A percentile compares a stretch with the other conserved stretches of the same genome.
Conservation (phyloP, 2,888 invertebrate species). For the Agriopis marginaria region DNA sequence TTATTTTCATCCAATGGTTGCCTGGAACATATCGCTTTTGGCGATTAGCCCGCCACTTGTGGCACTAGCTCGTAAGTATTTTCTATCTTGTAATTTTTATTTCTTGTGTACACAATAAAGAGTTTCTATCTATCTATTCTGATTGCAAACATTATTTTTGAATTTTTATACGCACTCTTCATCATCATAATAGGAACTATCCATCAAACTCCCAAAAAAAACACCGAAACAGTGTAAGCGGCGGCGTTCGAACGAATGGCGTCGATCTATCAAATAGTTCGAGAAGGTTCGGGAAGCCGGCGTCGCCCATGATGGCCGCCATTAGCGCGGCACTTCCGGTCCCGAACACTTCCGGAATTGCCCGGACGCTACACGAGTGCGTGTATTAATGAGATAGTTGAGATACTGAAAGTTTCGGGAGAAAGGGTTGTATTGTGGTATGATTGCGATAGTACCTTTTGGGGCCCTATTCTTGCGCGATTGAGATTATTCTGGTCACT, state of each 20-base stretch:
- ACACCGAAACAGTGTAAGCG: slow-evolving; percentile 33
- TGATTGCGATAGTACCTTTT: background rate
- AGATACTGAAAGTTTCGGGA: slow-evolving; percentile 6
- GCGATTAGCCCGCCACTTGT: too few relatives aligned
- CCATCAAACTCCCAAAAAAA: slow-evolving; percentile 25
- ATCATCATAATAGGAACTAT: slow-evolving; percentile 18
- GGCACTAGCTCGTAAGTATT: too few relatives aligned
- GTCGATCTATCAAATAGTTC: slow-evolving; percentile 61
- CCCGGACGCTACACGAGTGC: slow-evolving; percentile 36
- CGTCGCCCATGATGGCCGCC: slow-evolving; percentile 46
- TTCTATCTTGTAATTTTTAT: too few relatives aligned
- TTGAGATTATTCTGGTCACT: too few relatives aligned
- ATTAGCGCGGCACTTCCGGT: slow-evolving; percentile 60
- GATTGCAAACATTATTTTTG: too few relatives aligned
- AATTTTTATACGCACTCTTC: background rate
- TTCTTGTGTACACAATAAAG: too few relatives aligned
- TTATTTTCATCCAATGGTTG: too few relatives aligned
- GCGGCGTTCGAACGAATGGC: slow-evolving; percentile 42
- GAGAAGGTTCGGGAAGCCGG: slow-evolving; percentile 50
- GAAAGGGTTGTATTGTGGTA: background rate
- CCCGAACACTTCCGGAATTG: slow-evolving; percentile 48
- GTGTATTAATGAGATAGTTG: slow-evolving; percentile 38
- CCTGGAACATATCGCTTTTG: too few relatives aligned
- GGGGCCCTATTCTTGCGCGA: background rate
- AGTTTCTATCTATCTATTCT: too few relatives aligned